phyloP scores from a whole-genome alignment of 2,113 vertebrate species.

The Tauraco erythrolophus region DNA sequence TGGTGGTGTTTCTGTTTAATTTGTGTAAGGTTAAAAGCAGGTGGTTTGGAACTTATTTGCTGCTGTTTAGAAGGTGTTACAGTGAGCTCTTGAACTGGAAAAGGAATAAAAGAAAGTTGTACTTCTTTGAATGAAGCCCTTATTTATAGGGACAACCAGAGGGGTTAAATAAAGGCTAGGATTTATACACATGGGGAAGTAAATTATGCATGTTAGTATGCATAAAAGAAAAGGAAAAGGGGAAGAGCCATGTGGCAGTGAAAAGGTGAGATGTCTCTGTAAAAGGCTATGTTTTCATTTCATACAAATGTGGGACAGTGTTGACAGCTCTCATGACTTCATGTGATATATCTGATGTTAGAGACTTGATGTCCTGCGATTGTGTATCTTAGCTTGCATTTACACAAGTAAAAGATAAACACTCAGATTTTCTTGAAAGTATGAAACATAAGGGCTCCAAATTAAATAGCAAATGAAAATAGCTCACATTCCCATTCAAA shows the following conservation, averaged over 20 bases:
- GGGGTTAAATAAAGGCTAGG: neutral
- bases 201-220: neutral
- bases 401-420: neutral
- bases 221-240: neutral
- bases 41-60: neutral
- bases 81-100: neutral
- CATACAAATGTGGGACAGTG: neutral
- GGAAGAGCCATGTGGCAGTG: neutral
- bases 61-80: neutral
- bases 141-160: neutral
- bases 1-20: neutral
- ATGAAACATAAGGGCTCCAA: neutral
- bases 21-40: neutral
- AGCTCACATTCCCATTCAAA: neutral
- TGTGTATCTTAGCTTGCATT: neutral
- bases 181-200: neutral
- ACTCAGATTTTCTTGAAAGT: neutral
- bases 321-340: neutral
- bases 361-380: neutral
- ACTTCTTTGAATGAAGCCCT: neutral
- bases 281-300: neutral
- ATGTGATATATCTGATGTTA: neutral
- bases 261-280: neutral
- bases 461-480: neutral
- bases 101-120: neutral